Base-by-base conservation (phyloP, 2,797 vertebrate genomes). In the Micrastur ruficollis region DNA sequence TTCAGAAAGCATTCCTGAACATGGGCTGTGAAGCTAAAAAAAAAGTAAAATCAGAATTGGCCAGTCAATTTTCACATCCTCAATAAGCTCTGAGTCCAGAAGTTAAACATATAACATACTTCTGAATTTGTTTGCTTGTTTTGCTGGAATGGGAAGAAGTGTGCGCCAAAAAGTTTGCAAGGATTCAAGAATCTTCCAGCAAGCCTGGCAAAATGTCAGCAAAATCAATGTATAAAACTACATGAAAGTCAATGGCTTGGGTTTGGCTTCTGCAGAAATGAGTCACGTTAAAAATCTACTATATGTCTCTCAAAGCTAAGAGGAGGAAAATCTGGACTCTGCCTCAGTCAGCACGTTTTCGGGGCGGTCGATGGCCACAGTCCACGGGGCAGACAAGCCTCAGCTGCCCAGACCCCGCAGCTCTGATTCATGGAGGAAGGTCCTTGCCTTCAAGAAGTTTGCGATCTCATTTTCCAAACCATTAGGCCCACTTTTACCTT, bases 91-190 rank as follows among this genome's bases (percentile, higher is more conserved):
- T 81, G 86, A 46, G 31, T 62, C n/a, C 72, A 83, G 50, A 90
- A 97, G 86, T 90, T 81, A 83, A 95, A 93, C 50, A 58, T 72
- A 34, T 50, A 96, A 87, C 86, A 78, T 79, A 94, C 40, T 91
- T 86, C 49, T 62, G 53, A 95, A 68, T 88, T 85, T 95, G 86
- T 92, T 94, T 93, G 89, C 91, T 91, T 95, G 86, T 91, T 97
- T 95, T 93, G 79, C 79, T 87, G 72, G 55, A 95, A 80, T 46
- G 89, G 44, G 85, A 97, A 85, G 38, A 68, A 19, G 49, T 14
- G 70, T 2, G 2, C 1, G 84, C 96, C 96, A 96, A 90, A 95
- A 88, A 8, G 5, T 70, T 95, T 91, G 73, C 85, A 86, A 86
- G 88, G 82, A 97, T 90, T 95, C 47, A 75, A 93, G 81, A 91